Evolutionary conservation across 2,888 invertebrate species (phyloP).

Genomic region (Embidobia sp.): DNA sequence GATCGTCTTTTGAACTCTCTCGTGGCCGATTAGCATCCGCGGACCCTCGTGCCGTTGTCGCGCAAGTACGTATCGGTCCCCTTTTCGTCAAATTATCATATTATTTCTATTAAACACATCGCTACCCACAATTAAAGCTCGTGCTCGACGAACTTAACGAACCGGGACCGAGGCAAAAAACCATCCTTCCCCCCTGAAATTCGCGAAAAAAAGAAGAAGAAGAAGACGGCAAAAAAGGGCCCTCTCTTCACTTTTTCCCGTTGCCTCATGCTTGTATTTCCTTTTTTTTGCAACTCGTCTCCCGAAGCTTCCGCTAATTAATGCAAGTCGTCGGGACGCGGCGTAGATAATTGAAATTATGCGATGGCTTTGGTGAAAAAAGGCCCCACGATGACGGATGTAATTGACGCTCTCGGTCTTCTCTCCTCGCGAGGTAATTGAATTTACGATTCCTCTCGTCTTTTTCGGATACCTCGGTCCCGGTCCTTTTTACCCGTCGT

Average conservation of each 20-base stretch:
- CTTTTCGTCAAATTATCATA: conserved; percentile 76
- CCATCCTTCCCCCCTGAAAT: conserved; percentile 20
- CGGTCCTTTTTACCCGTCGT: conserved; percentile 6
- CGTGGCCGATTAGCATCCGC: conserved; percentile 70
- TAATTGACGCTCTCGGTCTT: conserved; percentile 75
- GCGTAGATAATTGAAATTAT: conserved; percentile 80
- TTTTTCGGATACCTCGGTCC: conserved; percentile 64
- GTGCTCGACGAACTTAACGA: conserved; percentile 76
- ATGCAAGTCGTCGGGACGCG: conserved; percentile 71
- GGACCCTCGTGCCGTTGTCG: conserved; percentile 19
- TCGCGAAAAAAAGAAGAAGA: conserved; percentile 25
- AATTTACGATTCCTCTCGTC: conserved; percentile 74
- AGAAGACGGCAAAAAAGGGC: conserved; percentile 17
- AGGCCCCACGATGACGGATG: conserved; percentile 74
- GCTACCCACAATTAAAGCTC: conserved; percentile 80
- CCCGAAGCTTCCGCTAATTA: conserved; percentile 76
- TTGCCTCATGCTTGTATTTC: neutral
- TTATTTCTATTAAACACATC: conserved; percentile 80
- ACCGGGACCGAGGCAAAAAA: conserved; percentile 17
- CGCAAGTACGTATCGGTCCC: conserved; percentile 37
- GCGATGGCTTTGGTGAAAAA: conserved; percentile 71
- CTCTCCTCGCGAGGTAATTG: conserved; percentile 73
- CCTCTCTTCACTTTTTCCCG: no score
- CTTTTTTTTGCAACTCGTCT: conserved; percentile 26
- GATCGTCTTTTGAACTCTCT: conserved; percentile 66